Conservation (phyloP, 2,888 invertebrate species). For the Sminthurinus aureus region DNA sequence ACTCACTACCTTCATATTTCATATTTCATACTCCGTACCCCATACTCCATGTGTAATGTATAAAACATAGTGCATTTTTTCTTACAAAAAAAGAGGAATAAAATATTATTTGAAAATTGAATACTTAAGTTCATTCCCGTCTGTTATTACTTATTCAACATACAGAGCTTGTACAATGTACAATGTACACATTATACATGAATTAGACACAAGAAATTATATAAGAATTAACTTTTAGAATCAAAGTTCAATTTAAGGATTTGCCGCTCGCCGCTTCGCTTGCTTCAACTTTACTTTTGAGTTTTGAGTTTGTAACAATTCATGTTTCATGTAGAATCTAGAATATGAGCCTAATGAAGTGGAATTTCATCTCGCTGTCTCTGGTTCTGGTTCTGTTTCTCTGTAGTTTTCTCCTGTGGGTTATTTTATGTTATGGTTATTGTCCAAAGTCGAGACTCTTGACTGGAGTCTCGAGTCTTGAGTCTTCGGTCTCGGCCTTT, state of each 20-base stretch:
- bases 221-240: too few relatives aligned
- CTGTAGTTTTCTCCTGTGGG: neutral
- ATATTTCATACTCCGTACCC: too few relatives aligned
- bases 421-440: conserved; percentile 25
- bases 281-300: neutral
- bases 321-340: conserved; percentile 3
- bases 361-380: conserved; percentile 16
- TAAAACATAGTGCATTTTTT: neutral
- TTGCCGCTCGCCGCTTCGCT: neutral
- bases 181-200: too few relatives aligned
- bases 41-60: too few relatives aligned
- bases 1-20: neutral
- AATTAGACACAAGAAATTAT: too few relatives aligned
- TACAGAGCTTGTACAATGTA: neutral
- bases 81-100: neutral
- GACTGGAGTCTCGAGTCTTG: too few relatives aligned
- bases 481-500: too few relatives aligned
- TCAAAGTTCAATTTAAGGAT: neutral
- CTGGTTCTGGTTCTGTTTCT: neutral
- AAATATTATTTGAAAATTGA: neutral
- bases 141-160: too few relatives aligned
- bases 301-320: conserved; percentile 19
- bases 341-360: conserved; percentile 40
- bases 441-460: conserved; percentile 5
- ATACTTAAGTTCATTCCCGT: neutral